These are phyloP conservation scores for Clistopyga incitator DNA, from an alignment of 2,888 invertebrate species.

Conservation along the genomic window DNA sequence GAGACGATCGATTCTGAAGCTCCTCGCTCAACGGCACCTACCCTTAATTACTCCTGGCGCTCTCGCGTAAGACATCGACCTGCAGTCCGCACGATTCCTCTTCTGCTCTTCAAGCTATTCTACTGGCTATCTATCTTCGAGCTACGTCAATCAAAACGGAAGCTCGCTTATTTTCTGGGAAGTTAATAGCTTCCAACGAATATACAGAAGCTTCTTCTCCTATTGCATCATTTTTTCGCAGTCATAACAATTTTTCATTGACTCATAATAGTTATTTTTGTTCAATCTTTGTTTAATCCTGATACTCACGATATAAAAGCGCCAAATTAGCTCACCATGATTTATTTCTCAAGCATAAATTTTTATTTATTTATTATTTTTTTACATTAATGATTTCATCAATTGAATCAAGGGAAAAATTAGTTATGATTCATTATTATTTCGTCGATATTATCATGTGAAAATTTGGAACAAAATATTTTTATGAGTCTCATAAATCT, in stretches of 20 bases:
- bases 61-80: constrained; percentile 62
- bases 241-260: too few relatives aligned
- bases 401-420: too few relatives aligned
- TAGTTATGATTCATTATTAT: too few relatives aligned
- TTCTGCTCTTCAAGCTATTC: constrained; percentile 30
- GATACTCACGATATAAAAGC: too few relatives aligned
- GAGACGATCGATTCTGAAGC: constrained; percentile 61
- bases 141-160: constrained; percentile 27
- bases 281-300: too few relatives aligned
- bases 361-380: background rate
- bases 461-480: too few relatives aligned
- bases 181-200: constrained; percentile 7
- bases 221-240: background rate
- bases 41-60: constrained; percentile 66
- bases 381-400: background rate
- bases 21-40: constrained; percentile 48
- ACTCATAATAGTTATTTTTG: too few relatives aligned
- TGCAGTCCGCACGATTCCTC: constrained; percentile 58
- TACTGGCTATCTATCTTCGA: background rate
- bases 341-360: background rate
- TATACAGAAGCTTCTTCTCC: background rate
- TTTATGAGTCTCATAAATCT: too few relatives aligned
- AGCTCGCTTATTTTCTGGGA: background rate
- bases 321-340: too few relatives aligned
- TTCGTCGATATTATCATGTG: too few relatives aligned